Evolutionary conservation across 2,113 vertebrate genomes (phyloP).

Genomic region (Ifrita kowaldi): DNA sequence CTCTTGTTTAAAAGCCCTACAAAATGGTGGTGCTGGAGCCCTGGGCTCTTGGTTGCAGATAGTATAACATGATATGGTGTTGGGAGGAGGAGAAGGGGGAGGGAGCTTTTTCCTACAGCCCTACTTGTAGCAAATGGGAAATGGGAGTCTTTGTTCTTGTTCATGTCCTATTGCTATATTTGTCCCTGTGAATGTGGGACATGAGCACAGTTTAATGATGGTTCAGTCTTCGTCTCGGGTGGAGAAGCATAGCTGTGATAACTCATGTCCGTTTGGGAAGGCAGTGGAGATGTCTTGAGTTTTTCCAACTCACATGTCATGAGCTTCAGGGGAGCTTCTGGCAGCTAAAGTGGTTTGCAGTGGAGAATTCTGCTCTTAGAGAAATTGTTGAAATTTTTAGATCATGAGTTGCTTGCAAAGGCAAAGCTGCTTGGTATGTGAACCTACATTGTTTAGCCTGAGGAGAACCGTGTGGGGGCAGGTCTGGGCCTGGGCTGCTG

Average conservation of each 20-base stretch:
- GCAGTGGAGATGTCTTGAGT: background rate
- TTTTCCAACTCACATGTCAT: background rate
- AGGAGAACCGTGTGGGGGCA: background rate
- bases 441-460: background rate
- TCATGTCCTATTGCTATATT: background rate
- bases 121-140: conserved; percentile 21
- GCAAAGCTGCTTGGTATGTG: background rate
- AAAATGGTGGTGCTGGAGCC: background rate
- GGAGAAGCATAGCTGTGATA: background rate
- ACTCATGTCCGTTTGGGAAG: background rate
- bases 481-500: background rate
- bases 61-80: rapidly evolving
- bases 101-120: background rate
- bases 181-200: conserved; percentile 19
- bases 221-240: background rate
- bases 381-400: conserved; percentile 7
- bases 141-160: conserved; percentile 40
- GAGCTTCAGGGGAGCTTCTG: background rate
- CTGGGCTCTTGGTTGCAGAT: background rate
- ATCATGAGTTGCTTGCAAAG: background rate
- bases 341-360: background rate
- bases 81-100: background rate
- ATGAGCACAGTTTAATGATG: background rate
- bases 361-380: background rate
- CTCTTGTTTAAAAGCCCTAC: background rate